Evolutionary conservation across 2,888 invertebrate genomes (phyloP).

Genomic region (Drosophila rellima): DNA sequence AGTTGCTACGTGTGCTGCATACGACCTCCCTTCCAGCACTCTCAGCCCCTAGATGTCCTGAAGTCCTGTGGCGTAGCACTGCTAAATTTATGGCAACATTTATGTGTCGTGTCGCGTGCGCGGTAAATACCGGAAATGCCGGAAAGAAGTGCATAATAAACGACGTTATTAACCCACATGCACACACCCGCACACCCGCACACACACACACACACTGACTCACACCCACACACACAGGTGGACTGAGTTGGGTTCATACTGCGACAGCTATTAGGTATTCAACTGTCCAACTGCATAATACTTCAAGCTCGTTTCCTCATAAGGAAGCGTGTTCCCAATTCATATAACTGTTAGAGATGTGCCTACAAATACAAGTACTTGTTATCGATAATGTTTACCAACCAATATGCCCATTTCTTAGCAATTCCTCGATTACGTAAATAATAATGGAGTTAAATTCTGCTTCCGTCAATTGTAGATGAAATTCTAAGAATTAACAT

Average conservation of each 20-base stretch:
- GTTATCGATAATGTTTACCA: constrained; percentile 22
- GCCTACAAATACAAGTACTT: neutral
- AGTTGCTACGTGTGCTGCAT: constrained; percentile 74
- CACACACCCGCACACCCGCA: constrained; percentile 32
- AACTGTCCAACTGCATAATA: constrained; percentile 48
- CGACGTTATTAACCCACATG: constrained; percentile 82
- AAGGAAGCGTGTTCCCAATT: neutral
- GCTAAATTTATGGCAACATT: constrained; percentile 80
- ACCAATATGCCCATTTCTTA: neutral
- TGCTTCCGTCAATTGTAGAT: neutral
- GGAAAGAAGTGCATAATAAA: constrained; percentile 82
- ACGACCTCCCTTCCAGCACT: neutral
- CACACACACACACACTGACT: neutral
- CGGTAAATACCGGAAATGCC: constrained; percentile 81
- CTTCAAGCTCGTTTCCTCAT: constrained; percentile 2
- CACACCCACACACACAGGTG: constrained; percentile 3
- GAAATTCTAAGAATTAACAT: neutral
- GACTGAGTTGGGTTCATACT: constrained; percentile 11
- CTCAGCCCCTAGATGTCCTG: constrained; percentile 4
- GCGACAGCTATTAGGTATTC: constrained; percentile 51
- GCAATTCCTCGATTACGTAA: neutral
- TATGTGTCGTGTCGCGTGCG: constrained; percentile 83
- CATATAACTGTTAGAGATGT: neutral
- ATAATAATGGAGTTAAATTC: too few relatives aligned
- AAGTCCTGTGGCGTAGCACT: constrained; percentile 65